Conservation (phyloP, 2,797 vertebrate species). For the Onychomys leucogaster region DNA sequence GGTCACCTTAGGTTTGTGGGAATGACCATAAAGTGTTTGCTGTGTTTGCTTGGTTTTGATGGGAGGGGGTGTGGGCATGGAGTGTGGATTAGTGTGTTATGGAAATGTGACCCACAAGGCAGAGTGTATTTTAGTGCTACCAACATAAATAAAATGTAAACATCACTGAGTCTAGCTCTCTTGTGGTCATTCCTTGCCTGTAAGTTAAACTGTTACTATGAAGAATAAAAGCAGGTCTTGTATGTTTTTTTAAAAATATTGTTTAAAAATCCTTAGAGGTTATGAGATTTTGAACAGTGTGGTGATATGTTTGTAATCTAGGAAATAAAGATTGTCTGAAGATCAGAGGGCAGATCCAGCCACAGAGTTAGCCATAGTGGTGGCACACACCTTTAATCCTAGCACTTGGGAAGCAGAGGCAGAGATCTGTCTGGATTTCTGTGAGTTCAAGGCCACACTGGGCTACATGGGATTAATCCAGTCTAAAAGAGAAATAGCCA, state of each 20-base stretch:
- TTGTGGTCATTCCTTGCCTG: conserved; percentile 75
- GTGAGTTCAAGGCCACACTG: too few species aligned
- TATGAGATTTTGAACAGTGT: neutral
- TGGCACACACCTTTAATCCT: too few species aligned
- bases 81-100: conserved; percentile 64
- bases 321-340: too few species aligned
- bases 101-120: conserved; percentile 72
- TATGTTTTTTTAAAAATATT: neutral
- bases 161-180: conserved; percentile 51
- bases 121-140: conserved; percentile 49
- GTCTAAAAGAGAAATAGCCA: too few species aligned
- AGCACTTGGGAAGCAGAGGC: too few species aligned
- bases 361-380: too few species aligned
- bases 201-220: conserved; percentile 81
- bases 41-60: neutral
- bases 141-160: conserved; percentile 69
- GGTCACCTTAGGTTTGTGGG: conserved; percentile 59
- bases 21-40: conserved; percentile 12
- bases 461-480: too few species aligned
- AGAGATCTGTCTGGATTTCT: too few species aligned
- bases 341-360: too few species aligned
- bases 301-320: too few species aligned
- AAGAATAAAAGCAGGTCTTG: conserved; percentile 83
- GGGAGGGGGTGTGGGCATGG: neutral
- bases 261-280: neutral